Evolutionary conservation across 2,113 vertebrate genomes (phyloP).

Genomic region (Boulengeromyrus knoepffleri): DNA sequence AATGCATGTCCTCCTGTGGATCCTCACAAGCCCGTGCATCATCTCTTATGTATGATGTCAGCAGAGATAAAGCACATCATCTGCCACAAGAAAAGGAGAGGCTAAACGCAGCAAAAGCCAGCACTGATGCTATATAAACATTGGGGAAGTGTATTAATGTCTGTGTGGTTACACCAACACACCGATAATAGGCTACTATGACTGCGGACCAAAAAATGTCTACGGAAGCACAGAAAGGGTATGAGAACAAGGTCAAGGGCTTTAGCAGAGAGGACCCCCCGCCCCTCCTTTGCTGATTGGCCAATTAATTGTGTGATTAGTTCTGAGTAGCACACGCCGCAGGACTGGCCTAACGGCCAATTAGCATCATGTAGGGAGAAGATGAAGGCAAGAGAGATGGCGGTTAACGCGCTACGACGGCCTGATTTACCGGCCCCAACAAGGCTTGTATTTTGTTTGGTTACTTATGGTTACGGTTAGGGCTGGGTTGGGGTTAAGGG

Average conservation of each 20-base stretch:
- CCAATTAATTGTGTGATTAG: conserved; percentile 1
- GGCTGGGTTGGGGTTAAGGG: too few species aligned
- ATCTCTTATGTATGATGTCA: not conserved
- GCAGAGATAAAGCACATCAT: not conserved
- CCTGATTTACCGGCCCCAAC: not conserved
- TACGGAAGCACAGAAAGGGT: not conserved
- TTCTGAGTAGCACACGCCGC: not conserved
- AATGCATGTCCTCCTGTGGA: not conserved
- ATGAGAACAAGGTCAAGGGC: conserved; percentile 22
- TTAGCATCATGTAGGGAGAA: not conserved
- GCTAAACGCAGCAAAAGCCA: not conserved
- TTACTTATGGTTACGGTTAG: too few species aligned
- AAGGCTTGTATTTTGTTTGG: too few species aligned
- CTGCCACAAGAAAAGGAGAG: not conserved
- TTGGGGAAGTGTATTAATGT: not conserved
- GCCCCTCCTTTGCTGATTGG: not conserved
- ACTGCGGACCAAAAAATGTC: not conserved
- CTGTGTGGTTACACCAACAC: not conserved
- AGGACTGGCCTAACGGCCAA: not conserved
- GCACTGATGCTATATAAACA: not conserved
- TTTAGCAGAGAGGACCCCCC: not conserved
- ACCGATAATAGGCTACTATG: not conserved
- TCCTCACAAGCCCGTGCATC: not conserved
- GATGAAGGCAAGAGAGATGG: not conserved
- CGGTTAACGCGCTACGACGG: not conserved